phyloP scores from a whole-genome alignment of 2,888 invertebrate genomes.

The Diarsia rubi region DNA sequence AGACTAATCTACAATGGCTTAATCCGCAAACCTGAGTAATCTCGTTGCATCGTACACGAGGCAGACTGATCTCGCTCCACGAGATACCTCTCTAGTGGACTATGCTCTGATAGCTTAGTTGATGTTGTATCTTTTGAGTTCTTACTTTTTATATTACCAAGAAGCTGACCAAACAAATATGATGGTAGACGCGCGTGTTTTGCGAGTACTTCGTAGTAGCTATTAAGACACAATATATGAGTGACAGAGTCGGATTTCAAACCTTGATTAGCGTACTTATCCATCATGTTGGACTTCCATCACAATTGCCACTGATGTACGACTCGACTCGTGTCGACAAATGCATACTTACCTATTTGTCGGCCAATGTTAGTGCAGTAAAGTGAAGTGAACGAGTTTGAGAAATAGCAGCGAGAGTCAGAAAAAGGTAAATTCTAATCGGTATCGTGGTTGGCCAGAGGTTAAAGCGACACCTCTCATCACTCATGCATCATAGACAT shows the following conservation, averaged over 20 bases:
- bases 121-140: background rate
- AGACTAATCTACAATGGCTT: conserved; percentile 28
- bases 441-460: no score
- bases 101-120: background rate
- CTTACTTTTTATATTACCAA: background rate
- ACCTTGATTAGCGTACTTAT: no score
- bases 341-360: background rate
- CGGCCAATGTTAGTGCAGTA: background rate
- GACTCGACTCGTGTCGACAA: background rate
- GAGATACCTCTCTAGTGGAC: background rate
- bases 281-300: background rate
- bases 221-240: background rate
- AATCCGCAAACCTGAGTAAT: conserved; percentile 22
- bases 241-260: background rate
- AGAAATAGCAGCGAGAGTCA: no score
- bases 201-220: background rate
- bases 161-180: background rate
- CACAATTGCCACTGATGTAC: background rate
- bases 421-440: background rate
- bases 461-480: no score
- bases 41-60: conserved; percentile 13
- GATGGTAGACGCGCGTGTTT: background rate
- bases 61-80: conserved; percentile 6
- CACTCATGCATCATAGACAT: no score
- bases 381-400: background rate